These are phyloP conservation scores for Sinodicranocentrus sp. DNA, from an alignment of 2,888 invertebrate species.

Conservation along the genomic window DNA sequence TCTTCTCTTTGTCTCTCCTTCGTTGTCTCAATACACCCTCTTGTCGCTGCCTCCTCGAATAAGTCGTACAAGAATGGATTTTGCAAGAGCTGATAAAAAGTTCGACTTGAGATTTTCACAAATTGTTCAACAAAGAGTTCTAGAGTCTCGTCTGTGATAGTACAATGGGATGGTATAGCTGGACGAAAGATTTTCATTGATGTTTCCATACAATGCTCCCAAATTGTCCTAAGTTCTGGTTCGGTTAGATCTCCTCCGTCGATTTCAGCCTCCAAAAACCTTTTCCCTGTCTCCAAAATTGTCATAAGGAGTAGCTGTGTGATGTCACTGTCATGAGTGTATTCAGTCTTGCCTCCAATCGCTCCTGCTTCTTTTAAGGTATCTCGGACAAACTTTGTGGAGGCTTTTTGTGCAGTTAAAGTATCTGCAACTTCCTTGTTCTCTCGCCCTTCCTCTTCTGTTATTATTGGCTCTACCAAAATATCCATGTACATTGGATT, in stretches of 20 bases:
- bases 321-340: slow-evolving; percentile 55
- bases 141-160: slow-evolving; percentile 34
- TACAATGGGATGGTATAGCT: slow-evolving; percentile 44
- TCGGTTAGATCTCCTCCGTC: slow-evolving; percentile 40
- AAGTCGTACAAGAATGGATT: slow-evolving; percentile 63
- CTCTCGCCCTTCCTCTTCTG: slow-evolving; percentile 14
- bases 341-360: slow-evolving; percentile 58
- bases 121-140: slow-evolving; percentile 62
- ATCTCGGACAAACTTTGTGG: slow-evolving; percentile 61
- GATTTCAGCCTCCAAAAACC: slow-evolving; percentile 40
- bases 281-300: slow-evolving; percentile 68
- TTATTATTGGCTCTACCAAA: slow-evolving; percentile 20
- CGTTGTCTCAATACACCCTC: slow-evolving; percentile 42
- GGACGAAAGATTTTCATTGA: slow-evolving; percentile 56
- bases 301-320: slow-evolving; percentile 70
- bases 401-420: slow-evolving; percentile 41
- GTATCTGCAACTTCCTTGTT: slow-evolving; percentile 45
- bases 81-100: slow-evolving; percentile 54
- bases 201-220: slow-evolving; percentile 54
- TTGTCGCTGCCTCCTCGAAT: slow-evolving; percentile 44
- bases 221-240: slow-evolving; percentile 53
- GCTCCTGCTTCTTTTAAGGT: slow-evolving; percentile 70
- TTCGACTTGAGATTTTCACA: slow-evolving; percentile 58
- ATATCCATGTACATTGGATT: slow-evolving; percentile 61
- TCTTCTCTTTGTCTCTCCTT: neutral